Conservation (phyloP, 1,140 invertebrate species). For the Rhopalosiphum padi region DNA sequence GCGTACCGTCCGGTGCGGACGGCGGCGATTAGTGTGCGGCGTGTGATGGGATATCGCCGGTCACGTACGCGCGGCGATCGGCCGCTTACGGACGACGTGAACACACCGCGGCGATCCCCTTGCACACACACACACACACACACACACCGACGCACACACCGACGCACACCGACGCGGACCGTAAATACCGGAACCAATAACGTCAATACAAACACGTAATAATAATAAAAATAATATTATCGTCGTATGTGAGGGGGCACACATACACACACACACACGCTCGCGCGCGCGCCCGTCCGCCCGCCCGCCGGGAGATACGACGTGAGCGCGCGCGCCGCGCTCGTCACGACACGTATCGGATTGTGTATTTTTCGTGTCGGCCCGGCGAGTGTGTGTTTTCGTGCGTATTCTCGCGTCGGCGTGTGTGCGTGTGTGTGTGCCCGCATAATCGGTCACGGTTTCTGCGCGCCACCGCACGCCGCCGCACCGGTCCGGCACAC, state of each 20-base stretch:
- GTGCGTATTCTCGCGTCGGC: neutral
- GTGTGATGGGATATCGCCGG: neutral
- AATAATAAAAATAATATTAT: slow-evolving; percentile 21
- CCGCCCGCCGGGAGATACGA: neutral
- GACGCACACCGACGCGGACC: neutral
- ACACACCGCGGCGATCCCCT: neutral
- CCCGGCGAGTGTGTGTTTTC: neutral
- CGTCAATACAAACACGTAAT: slow-evolving; percentile 25
- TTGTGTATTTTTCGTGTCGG: neutral
- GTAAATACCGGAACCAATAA: slow-evolving; percentile 54
- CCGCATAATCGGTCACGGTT: slow-evolving; percentile 55
- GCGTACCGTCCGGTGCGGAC: neutral
- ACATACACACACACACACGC: neutral
- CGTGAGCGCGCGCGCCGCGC: neutral
- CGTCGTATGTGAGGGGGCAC: neutral
- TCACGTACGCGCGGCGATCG: slow-evolving; percentile 36
- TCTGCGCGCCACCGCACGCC: slow-evolving; percentile 40
- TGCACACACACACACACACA: neutral
- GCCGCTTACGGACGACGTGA: neutral
- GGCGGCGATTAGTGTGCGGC: slow-evolving; percentile 42
- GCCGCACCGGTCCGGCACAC: neutral
- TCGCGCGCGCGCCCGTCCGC: no score
- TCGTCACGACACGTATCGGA: slow-evolving; percentile 14
- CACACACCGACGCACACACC: neutral
- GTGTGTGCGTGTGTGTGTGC: neutral